Evolutionary conservation across 2,113 vertebrate genomes (phyloP).

Genomic region (Chaetorhynchus papuensis): DNA sequence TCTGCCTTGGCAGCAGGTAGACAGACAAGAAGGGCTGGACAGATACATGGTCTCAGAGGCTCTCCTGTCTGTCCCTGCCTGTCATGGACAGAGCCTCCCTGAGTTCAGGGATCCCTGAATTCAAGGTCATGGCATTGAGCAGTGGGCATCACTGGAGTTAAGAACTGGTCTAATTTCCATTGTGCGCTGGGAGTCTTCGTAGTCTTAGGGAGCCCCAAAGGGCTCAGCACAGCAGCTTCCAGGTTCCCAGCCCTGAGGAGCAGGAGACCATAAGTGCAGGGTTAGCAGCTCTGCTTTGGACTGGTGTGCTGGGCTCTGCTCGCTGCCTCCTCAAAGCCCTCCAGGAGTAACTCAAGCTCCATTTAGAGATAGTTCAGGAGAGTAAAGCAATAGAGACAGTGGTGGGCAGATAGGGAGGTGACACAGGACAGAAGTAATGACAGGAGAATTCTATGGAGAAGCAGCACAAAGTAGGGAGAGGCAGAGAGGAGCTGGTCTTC

Average conservation of each 20-base stretch:
- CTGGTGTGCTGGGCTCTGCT: not conserved
- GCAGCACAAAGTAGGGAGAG: not conserved
- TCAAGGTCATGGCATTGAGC: not conserved
- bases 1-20: not conserved
- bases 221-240: not conserved
- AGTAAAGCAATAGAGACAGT: not conserved
- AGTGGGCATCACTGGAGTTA: not conserved
- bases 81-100: not conserved
- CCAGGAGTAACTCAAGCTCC: not conserved
- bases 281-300: not conserved
- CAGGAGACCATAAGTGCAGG: not conserved
- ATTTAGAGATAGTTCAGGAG: not conserved
- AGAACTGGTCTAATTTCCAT: not conserved
- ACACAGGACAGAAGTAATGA: not conserved
- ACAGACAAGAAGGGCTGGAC: not conserved
- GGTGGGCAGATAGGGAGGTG: not conserved
- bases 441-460: not conserved
- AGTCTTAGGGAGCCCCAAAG: not conserved
- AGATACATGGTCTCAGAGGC: not conserved
- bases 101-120: not conserved
- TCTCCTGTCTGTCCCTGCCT: not conserved
- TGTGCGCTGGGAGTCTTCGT: fast-evolving
- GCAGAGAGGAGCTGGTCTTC: not conserved
- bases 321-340: not conserved
- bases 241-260: not conserved